Evolutionary conservation across 2,797 vertebrate genomes (phyloP).

Genomic region (Phoebastria nigripes): DNA sequence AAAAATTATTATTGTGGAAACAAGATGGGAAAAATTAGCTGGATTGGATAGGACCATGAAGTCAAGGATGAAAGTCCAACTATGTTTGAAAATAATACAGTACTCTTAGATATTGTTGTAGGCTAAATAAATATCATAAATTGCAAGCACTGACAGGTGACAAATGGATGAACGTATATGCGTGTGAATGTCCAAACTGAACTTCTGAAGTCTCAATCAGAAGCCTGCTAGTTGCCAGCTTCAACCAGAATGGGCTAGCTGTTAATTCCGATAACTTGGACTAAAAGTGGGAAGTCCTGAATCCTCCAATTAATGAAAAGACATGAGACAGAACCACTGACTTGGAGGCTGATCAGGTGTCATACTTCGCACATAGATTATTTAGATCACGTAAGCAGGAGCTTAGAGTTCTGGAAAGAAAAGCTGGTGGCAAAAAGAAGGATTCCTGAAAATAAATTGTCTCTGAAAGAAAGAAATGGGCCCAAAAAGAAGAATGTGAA

Average conservation of each 20-base stretch:
- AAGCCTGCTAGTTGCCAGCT: not conserved
- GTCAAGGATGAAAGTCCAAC: not conserved
- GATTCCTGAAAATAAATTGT: not conserved
- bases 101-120: not conserved
- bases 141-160: not conserved
- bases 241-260: not conserved
- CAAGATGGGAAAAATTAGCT: not conserved
- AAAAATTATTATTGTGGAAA: not conserved
- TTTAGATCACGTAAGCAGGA: not conserved
- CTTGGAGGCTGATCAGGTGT: not conserved
- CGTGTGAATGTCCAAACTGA: not conserved
- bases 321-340: not conserved
- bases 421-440: not conserved
- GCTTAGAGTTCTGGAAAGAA: not conserved
- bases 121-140: not conserved
- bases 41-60: not conserved
- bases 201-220: not conserved
- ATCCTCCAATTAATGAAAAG: not conserved
- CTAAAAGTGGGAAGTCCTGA: not conserved
- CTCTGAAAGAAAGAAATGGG: not conserved
- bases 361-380: rapidly evolving
- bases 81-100: not conserved
- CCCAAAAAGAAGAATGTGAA: not conserved
- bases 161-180: not conserved
- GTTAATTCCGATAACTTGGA: not conserved